Conservation (phyloP, 2,888 invertebrate genomes). For the Ligdia adustata region DNA sequence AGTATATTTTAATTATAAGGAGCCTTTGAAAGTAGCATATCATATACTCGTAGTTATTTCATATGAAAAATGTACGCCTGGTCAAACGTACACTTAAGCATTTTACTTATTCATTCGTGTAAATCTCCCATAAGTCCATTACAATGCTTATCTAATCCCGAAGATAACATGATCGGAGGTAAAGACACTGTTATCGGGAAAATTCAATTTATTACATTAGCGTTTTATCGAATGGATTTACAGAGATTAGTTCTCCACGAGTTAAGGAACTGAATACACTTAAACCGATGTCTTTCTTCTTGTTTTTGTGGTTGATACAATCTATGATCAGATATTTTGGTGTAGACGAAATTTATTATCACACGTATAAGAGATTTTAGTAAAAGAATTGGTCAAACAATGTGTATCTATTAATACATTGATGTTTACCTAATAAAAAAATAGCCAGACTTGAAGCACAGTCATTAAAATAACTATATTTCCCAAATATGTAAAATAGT, state of each 20-base stretch:
- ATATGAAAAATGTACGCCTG: too few relatives aligned
- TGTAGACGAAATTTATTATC: too few relatives aligned
- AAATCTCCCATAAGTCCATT: conserved; percentile 28
- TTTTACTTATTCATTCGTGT: conserved; percentile 20
- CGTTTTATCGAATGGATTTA: conserved; percentile 36
- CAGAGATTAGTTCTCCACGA: conserved; percentile 34
- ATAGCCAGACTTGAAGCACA: too few relatives aligned
- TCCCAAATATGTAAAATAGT: too few relatives aligned
- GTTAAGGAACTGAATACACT: conserved; percentile 33
- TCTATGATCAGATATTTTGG: conserved; percentile 19
- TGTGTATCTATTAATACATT: too few relatives aligned
- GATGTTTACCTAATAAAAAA: too few relatives aligned
- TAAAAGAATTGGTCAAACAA: too few relatives aligned
- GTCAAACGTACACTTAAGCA: conserved; percentile 9
- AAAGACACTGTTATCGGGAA: conserved; percentile 30
- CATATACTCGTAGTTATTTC: too few relatives aligned
- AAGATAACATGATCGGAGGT: conserved; percentile 31
- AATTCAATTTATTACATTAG: conserved; percentile 35
- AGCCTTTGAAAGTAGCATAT: too few relatives aligned
- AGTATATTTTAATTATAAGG: too few relatives aligned
- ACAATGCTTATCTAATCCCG: conserved; percentile 29
- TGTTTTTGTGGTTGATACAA: conserved; percentile 26
- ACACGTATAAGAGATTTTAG: too few relatives aligned
- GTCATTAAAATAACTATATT: too few relatives aligned
- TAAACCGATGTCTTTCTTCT: conserved; percentile 35